phyloP scores from a whole-genome alignment of 2,797 vertebrate genomes.

The Coilia nasus region DNA sequence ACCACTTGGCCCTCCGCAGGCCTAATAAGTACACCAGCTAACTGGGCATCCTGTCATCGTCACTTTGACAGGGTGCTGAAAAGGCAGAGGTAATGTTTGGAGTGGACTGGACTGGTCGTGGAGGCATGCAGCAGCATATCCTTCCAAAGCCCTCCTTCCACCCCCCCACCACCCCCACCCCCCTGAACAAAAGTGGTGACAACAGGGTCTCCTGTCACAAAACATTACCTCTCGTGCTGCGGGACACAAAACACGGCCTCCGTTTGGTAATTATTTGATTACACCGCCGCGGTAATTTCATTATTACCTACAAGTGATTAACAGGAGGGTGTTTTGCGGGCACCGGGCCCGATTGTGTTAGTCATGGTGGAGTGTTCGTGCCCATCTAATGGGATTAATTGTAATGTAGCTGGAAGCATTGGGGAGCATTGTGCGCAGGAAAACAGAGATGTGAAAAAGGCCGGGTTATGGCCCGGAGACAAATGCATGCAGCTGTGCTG shows the following conservation, averaged over 20 bases:
- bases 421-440: not conserved
- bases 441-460: slow-evolving; percentile 26
- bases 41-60: slow-evolving; percentile 68
- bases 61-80: slow-evolving; percentile 59
- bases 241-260: slow-evolving; percentile 55
- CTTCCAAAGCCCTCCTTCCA: too few relatives aligned
- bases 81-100: slow-evolving; percentile 55
- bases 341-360: slow-evolving; percentile 19
- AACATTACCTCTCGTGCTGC: slow-evolving; percentile 45
- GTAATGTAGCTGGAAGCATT: not conserved
- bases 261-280: slow-evolving; percentile 22
- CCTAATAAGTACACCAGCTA: slow-evolving; percentile 67
- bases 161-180: not conserved
- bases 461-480: not conserved
- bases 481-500: slow-evolving; percentile 5
- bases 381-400: slow-evolving; percentile 20
- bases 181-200: slow-evolving; percentile 18
- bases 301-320: slow-evolving; percentile 37
- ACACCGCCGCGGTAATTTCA: slow-evolving; percentile 35
- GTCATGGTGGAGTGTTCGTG: not conserved
- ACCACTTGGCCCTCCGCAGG: slow-evolving; percentile 59
- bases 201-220: slow-evolving; percentile 57
- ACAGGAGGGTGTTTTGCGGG: slow-evolving; percentile 44
- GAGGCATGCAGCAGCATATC: slow-evolving; percentile 50
- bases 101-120: slow-evolving; percentile 59